phyloP scores from a whole-genome alignment of 2,888 invertebrate genomes.

The Lamellibrachia satsuma region DNA sequence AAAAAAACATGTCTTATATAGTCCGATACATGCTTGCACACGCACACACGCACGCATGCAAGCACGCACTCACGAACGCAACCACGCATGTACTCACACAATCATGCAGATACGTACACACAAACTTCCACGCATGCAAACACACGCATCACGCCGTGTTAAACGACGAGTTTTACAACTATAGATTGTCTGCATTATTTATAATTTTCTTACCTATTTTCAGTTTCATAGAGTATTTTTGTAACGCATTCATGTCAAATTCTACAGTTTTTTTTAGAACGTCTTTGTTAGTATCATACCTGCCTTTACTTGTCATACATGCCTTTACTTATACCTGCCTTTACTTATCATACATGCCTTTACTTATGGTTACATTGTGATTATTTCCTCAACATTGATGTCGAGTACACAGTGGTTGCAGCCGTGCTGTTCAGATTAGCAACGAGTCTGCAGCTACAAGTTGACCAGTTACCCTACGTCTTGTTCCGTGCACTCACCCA shows the following conservation, averaged over 20 bases:
- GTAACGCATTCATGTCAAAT: neutral
- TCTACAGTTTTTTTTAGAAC: neutral
- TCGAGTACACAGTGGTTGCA: neutral
- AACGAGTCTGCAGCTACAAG: neutral
- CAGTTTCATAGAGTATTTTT: neutral
- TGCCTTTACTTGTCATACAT: no score
- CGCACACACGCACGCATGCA: no score
- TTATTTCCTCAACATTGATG: neutral
- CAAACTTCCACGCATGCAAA: neutral
- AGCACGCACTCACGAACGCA: no score
- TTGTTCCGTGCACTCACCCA: slow-evolving; percentile 71
- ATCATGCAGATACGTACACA: no score
- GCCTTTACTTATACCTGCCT: no score
- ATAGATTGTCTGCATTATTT: neutral
- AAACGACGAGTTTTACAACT: neutral
- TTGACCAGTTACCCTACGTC: neutral
- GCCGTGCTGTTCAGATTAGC: neutral
- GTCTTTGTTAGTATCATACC: no score
- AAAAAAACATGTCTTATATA: no score
- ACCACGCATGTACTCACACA: no score
- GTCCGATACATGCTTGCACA: no score
- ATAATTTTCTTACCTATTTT: neutral
- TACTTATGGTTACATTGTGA: neutral
- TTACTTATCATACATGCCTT: no score
- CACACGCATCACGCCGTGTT: neutral